A percentile compares a stretch with the other conserved stretches of the same genome.
phyloP scores from a whole-genome alignment of 2,113 vertebrate genomes.

The Diglossa brunneiventris region DNA sequence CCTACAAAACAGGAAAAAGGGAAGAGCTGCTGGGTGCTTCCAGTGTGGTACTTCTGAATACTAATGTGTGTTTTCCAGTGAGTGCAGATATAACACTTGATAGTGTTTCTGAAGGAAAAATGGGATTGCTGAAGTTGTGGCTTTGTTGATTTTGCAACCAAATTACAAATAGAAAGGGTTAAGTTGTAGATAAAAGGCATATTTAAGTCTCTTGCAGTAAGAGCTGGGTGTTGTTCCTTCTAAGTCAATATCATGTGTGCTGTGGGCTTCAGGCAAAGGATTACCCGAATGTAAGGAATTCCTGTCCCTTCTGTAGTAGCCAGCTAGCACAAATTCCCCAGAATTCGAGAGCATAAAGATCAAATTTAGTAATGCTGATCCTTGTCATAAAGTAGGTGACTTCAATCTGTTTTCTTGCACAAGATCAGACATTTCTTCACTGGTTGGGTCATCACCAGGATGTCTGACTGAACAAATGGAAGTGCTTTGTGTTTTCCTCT shows the following conservation, averaged over 20 bases:
- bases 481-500: not conserved
- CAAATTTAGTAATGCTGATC: not conserved
- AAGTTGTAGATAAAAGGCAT: not conserved
- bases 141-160: not conserved
- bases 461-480: not conserved
- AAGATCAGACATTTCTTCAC: not conserved
- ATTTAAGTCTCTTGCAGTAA: not conserved
- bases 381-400: not conserved
- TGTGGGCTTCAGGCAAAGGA: not conserved
- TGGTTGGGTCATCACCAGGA: not conserved
- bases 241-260: fast-evolving
- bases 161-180: not conserved
- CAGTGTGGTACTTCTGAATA: not conserved
- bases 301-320: not conserved
- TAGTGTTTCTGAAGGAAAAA: not conserved
- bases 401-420: not conserved
- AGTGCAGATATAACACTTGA: not conserved
- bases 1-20: not conserved
- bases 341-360: not conserved
- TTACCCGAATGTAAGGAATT: not conserved
- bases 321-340: not conserved
- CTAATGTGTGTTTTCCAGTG: not conserved
- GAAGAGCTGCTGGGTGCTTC: not conserved
- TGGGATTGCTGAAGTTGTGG: not conserved
- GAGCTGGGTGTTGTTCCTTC: not conserved